Evolutionary conservation across 2,888 invertebrate species (phyloP), one percentile per base, ranked within the genome.

Genomic region (Malacosoma neustria): DNA sequence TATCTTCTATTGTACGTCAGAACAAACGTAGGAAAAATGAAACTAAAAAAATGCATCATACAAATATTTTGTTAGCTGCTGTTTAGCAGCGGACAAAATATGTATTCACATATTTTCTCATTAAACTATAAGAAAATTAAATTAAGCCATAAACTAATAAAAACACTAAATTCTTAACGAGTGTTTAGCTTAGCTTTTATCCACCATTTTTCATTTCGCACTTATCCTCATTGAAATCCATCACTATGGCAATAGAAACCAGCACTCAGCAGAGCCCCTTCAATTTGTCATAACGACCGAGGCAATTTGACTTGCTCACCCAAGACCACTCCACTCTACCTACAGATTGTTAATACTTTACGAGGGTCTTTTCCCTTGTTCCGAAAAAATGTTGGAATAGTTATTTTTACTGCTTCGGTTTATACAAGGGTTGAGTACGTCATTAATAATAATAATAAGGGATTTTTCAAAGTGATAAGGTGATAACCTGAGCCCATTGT

Each of bases 261-360:
- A 22, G 22, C 22, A 22, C 22, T 22, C 22, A 40, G 39, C 43
- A 54, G 56, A 57, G 49, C 51, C 52, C 47, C 53, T 51, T 39
- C 61, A 58, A 67, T 71, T 64, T 64, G 57, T 71, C 67, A 69
- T 66, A 68, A 62, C 55, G 51, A 57, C 50, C 55, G 46, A 46
- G 46, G 57, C 60, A 54, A 66, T 71, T 62, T 64, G 57, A 62
- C 63, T 61, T 55, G 51, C 52, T 53, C 57, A 45, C 46, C 39
- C 37, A 39, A 41, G 44, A 44, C 37, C 41, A 42, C 35, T 41
- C 33, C 36, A 36, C 38, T 41, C 31, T 14, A 35, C 35, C 14
- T 35, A 34, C 15, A 35, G 11, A 41, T 34, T 33, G 14, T 39
- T 33, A 37, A 42, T 37, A 39, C 37, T 39, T 37, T 35, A 39